Conservation (phyloP, 2,797 vertebrate genomes). For the Mustela erminea region DNA sequence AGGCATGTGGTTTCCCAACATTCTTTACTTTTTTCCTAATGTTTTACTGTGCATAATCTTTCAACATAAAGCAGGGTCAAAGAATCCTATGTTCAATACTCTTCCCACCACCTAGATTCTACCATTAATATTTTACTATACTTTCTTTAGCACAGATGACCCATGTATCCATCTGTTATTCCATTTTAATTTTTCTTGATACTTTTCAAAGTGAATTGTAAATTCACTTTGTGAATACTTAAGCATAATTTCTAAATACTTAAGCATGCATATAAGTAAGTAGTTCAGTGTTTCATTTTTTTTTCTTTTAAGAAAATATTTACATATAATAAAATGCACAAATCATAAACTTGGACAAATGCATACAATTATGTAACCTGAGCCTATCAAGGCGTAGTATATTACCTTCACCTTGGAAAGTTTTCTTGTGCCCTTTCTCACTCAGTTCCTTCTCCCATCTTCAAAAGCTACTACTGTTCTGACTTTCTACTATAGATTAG, state of each 20-base stretch:
- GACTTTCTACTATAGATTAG: neutral
- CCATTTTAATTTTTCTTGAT: neutral
- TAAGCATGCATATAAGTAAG: neutral
- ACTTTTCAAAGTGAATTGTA: constrained; percentile 11
- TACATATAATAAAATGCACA: neutral
- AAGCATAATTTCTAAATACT: neutral
- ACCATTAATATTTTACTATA: neutral
- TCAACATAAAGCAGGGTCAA: neutral
- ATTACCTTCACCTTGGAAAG: neutral
- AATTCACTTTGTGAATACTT: neutral
- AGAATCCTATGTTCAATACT: neutral
- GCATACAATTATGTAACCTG: neutral
- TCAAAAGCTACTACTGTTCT: neutral
- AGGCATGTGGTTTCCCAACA: neutral
- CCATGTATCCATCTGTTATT: neutral
- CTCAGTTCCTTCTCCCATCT: neutral
- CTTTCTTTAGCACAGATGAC: neutral
- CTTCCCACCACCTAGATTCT: neutral
- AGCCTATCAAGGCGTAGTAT: neutral
- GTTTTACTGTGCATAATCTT: constrained; percentile 14
- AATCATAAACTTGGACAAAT: constrained; percentile 8
- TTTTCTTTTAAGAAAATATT: constrained; percentile 5
- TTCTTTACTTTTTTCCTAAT: neutral
- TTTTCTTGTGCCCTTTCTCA: neutral
- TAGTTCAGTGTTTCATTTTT: neutral